These are phyloP conservation scores for Nansenia antarctica DNA, from an alignment of 2,113 vertebrate genomes.

Conservation along the genomic window DNA sequence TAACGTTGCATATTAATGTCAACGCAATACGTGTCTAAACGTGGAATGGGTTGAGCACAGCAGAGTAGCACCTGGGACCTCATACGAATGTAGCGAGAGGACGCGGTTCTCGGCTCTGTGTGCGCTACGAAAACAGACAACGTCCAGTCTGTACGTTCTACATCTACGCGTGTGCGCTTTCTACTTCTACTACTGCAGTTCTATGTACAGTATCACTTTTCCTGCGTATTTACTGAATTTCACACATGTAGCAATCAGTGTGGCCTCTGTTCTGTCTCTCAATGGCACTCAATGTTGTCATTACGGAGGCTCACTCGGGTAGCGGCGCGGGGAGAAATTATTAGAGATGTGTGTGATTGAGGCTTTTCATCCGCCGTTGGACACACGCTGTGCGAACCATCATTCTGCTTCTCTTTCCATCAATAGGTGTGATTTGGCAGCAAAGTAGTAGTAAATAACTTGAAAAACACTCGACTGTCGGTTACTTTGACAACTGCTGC, in stretches of 20 bases:
- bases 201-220: not conserved
- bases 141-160: not conserved
- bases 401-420: slow-evolving; percentile 53
- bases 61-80: too few relatives aligned
- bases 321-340: slow-evolving; percentile 56
- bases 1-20: too few relatives aligned
- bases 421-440: slow-evolving; percentile 73
- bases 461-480: too few relatives aligned
- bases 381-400: slow-evolving; percentile 60
- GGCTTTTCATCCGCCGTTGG: slow-evolving; percentile 67
- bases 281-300: slow-evolving; percentile 63
- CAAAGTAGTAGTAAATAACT: slow-evolving; percentile 56
- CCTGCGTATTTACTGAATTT: not conserved
- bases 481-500: too few relatives aligned
- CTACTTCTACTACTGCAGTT: not conserved
- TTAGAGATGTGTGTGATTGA: slow-evolving; percentile 64
- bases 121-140: not conserved
- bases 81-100: too few relatives aligned
- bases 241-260: slow-evolving; percentile 59
- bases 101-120: too few relatives aligned
- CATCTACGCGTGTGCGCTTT: not conserved
- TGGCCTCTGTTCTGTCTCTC: slow-evolving; percentile 62
- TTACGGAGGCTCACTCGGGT: slow-evolving; percentile 35
- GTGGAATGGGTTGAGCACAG: too few relatives aligned
- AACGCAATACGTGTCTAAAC: too few relatives aligned